phyloP scores from a whole-genome alignment of 2,888 invertebrate species.

The Cataglyphis livida region DNA sequence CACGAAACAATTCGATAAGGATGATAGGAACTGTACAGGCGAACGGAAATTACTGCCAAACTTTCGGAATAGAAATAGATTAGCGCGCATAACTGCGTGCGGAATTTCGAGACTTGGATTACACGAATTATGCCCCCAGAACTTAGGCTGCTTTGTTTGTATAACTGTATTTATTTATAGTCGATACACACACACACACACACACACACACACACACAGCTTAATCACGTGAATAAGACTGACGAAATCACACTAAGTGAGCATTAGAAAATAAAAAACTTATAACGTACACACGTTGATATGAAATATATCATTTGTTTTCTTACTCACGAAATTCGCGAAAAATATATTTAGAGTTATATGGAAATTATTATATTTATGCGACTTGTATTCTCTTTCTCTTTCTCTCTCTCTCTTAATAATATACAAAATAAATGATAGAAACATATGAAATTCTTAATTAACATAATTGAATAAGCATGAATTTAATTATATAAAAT shows the following conservation, averaged over 20 bases:
- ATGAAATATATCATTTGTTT: not conserved
- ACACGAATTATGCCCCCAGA: slow-evolving; percentile 66
- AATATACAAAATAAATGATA: not conserved
- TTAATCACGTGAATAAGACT: not conserved
- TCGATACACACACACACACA: slow-evolving; percentile 1
- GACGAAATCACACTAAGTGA: not conserved
- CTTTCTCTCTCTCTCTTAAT: not conserved
- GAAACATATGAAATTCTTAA: not conserved
- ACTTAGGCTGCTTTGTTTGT: slow-evolving; percentile 59
- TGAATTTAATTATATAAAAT: not conserved
- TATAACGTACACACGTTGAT: not conserved
- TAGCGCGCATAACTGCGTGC: slow-evolving; percentile 23
- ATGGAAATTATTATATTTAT: not conserved
- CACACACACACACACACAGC: no score
- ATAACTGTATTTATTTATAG: slow-evolving; percentile 64
- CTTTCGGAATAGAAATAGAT: slow-evolving; percentile 55
- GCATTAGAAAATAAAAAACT: not conserved
- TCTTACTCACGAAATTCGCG: not conserved
- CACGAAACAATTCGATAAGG: slow-evolving; percentile 32
- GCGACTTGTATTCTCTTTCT: not conserved
- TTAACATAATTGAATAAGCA: not conserved
- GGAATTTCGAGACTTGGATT: slow-evolving; percentile 68
- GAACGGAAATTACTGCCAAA: slow-evolving; percentile 41
- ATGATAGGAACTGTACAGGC: slow-evolving; percentile 1
- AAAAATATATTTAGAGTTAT: not conserved